These are phyloP conservation scores for Eupristina koningsbergeri DNA, from an alignment of 1,140 invertebrate species.

Conservation along the genomic window DNA sequence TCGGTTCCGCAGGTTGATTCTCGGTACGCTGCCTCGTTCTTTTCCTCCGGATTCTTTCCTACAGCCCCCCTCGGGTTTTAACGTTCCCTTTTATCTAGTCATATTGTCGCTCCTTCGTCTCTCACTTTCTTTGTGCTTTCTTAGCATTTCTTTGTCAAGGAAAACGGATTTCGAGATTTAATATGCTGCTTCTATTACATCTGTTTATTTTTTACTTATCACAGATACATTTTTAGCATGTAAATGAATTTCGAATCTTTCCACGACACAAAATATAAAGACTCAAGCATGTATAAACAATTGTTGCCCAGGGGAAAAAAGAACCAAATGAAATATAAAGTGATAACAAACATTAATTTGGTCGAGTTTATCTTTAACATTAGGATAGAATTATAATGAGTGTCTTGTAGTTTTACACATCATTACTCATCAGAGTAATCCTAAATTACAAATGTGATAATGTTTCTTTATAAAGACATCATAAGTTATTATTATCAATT, in stretches of 20 bases:
- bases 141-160: conserved; percentile 16
- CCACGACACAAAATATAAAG: too few relatives aligned
- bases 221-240: background rate
- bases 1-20: conserved; percentile 22
- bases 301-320: too few relatives aligned
- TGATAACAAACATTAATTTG: too few relatives aligned
- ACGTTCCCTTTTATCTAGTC: conserved; percentile 42
- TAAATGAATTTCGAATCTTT: background rate
- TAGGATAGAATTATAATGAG: too few relatives aligned
- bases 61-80: conserved; percentile 5
- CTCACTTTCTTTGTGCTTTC: conserved; percentile 37
- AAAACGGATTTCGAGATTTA: background rate
- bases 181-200: background rate
- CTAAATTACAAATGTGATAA: too few relatives aligned
- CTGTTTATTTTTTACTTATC: conserved; percentile 33
- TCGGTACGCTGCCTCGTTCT: conserved; percentile 1
- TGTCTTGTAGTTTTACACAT: too few relatives aligned
- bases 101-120: conserved; percentile 41
- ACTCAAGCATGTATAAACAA: too few relatives aligned
- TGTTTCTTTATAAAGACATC: too few relatives aligned
- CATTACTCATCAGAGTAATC: too few relatives aligned
- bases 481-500: too few relatives aligned
- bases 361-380: too few relatives aligned
- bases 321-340: background rate
- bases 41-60: background rate